These are phyloP conservation scores for Lontra canadensis DNA, from an alignment of 2,113 vertebrate species.

Conservation along the genomic window DNA sequence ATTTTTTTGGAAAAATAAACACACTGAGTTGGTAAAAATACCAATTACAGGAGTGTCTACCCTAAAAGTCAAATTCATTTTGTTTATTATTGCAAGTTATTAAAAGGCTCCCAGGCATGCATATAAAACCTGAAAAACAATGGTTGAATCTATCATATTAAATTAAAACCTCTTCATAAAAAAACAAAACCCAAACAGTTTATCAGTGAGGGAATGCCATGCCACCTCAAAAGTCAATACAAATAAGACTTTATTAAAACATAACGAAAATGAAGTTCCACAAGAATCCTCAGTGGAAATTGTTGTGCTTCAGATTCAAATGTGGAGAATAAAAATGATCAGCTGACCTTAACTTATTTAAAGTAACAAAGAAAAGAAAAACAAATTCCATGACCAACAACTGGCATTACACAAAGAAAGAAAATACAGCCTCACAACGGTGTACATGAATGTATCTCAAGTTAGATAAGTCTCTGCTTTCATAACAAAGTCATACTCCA, in stretches of 20 bases:
- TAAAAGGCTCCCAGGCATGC: conserved; percentile 78
- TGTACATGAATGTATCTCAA: not conserved
- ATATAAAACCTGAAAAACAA: conserved; percentile 76
- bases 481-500: not conserved
- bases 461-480: not conserved
- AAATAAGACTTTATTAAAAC: conserved; percentile 77
- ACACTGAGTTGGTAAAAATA: conserved; percentile 71
- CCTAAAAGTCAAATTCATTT: conserved; percentile 80
- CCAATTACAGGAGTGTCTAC: conserved; percentile 74
- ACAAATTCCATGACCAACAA: not conserved
- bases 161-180: conserved; percentile 76
- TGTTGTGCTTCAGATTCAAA: conserved; percentile 42
- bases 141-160: conserved; percentile 71
- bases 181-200: conserved; percentile 64
- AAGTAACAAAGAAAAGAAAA: conserved; percentile 55
- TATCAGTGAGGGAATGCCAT: conserved; percentile 72
- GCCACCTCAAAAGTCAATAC: conserved; percentile 71
- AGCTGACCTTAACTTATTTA: conserved; percentile 58
- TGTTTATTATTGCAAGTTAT: conserved; percentile 78
- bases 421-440: conserved; percentile 33
- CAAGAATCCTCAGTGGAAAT: conserved; percentile 54
- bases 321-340: conserved; percentile 49
- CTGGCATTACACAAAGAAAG: conserved; percentile 28
- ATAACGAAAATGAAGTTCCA: conserved; percentile 75
- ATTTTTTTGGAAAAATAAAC: conserved; percentile 73